phyloP scores from a whole-genome alignment of 2,797 vertebrate genomes.

The Gallirallus australis region DNA sequence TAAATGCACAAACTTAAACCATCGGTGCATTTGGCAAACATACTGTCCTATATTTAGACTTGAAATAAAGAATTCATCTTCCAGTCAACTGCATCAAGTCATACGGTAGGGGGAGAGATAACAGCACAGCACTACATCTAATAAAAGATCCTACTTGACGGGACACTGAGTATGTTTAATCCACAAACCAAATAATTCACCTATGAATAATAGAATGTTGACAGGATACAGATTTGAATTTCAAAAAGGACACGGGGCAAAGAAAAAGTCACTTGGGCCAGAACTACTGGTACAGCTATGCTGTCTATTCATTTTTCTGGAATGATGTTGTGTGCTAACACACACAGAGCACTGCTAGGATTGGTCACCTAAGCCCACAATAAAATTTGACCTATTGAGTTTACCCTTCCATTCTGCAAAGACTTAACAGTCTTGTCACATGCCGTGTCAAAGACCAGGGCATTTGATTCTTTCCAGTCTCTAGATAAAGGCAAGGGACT shows the following conservation, averaged over 20 bases:
- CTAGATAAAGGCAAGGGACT: not conserved
- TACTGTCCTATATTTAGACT: not conserved
- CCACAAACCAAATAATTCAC: not conserved
- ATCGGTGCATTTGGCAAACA: not conserved
- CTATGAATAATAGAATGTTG: not conserved
- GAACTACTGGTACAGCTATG: not conserved
- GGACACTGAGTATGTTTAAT: not conserved
- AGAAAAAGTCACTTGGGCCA: not conserved
- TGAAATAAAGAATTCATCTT: not conserved
- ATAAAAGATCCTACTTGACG: not conserved
- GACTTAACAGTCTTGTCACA: rapidly evolving
- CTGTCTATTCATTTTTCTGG: not conserved
- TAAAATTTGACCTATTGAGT: not conserved
- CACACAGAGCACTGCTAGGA: not conserved
- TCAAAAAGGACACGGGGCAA: not conserved
- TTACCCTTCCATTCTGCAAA: not conserved
- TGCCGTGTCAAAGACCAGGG: not conserved
- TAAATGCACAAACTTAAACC: not conserved
- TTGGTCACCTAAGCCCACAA: not conserved
- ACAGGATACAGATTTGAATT: not conserved
- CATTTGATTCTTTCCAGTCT: not conserved
- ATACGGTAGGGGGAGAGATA: not conserved
- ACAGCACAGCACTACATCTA: not conserved
- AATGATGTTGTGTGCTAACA: not conserved
- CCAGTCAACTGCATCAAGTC: rapidly evolving